Evolutionary conservation across 2,797 vertebrate genomes (phyloP).

Genomic region (Anableps anableps): DNA sequence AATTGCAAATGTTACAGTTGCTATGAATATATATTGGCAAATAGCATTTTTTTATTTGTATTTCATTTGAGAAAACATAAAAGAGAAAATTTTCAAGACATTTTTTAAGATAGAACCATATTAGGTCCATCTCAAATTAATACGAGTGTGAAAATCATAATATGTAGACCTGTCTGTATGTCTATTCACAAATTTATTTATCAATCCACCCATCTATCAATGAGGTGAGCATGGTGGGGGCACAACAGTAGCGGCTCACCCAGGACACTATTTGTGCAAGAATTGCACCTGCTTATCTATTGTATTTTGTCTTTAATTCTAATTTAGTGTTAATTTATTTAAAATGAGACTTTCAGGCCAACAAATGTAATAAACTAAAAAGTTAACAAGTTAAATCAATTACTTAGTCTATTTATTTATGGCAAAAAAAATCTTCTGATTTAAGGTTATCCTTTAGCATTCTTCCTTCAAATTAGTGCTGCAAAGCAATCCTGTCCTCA

Average conservation of each 20-base stretch:
- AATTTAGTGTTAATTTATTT: too few relatives aligned
- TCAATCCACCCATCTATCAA: neutral
- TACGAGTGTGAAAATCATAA: too few relatives aligned
- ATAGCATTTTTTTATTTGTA: too few relatives aligned
- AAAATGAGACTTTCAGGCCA: neutral
- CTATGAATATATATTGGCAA: too few relatives aligned
- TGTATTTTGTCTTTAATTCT: neutral
- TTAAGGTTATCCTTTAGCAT: conserved; percentile 25
- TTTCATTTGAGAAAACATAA: neutral
- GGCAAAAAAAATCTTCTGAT: conserved; percentile 12
- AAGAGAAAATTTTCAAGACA: too few relatives aligned
- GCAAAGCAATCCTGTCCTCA: conserved; percentile 66
- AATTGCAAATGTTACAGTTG: too few relatives aligned
- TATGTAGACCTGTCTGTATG: neutral
- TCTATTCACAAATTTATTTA: neutral
- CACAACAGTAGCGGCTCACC: neutral
- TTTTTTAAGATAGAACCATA: neutral
- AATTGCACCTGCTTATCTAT: neutral
- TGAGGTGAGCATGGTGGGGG: neutral
- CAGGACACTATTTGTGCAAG: neutral
- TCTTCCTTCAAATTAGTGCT: conserved; percentile 29
- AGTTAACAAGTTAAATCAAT: neutral
- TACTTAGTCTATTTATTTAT: conserved; percentile 6
- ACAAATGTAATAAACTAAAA: neutral
- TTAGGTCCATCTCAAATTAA: too few relatives aligned